Percentiles rank a stretch among this genome's conserved stretches.
Evolutionary conservation across 2,113 vertebrate species (phyloP).

Genomic region (Eulemur macaco): DNA sequence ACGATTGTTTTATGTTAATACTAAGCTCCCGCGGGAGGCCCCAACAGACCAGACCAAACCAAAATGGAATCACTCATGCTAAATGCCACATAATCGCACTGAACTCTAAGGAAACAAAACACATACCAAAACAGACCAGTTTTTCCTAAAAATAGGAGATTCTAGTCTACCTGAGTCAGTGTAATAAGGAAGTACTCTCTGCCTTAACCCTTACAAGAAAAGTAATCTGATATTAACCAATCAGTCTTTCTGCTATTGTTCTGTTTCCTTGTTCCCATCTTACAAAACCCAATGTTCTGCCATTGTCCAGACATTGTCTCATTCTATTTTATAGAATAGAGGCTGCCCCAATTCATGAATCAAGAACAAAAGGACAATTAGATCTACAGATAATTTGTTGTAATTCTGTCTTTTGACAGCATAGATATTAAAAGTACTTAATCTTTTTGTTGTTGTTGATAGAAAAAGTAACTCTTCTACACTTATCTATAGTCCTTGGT

Average conservation of each 20-base stretch:
- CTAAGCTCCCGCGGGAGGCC: background rate
- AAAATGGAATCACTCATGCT: background rate
- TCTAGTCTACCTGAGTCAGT: background rate
- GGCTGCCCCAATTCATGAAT: background rate
- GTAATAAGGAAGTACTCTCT: background rate
- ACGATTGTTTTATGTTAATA: background rate
- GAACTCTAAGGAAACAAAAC: background rate
- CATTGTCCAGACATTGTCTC: background rate
- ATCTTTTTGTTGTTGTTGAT: background rate
- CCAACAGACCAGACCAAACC: background rate
- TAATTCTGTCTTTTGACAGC: background rate
- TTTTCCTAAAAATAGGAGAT: background rate
- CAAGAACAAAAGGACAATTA: background rate
- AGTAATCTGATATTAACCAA: background rate
- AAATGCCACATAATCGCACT: background rate
- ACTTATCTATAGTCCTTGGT: background rate
- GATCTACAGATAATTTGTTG: background rate
- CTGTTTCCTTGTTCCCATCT: background rate
- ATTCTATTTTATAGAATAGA: background rate
- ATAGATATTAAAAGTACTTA: constrained; percentile 3
- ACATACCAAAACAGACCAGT: background rate
- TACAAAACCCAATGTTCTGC: background rate
- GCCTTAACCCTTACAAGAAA: background rate
- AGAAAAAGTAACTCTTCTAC: background rate
- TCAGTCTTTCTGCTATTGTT: background rate